Conservation (phyloP, 2,888 invertebrate species). For the Panopea generosa region DNA sequence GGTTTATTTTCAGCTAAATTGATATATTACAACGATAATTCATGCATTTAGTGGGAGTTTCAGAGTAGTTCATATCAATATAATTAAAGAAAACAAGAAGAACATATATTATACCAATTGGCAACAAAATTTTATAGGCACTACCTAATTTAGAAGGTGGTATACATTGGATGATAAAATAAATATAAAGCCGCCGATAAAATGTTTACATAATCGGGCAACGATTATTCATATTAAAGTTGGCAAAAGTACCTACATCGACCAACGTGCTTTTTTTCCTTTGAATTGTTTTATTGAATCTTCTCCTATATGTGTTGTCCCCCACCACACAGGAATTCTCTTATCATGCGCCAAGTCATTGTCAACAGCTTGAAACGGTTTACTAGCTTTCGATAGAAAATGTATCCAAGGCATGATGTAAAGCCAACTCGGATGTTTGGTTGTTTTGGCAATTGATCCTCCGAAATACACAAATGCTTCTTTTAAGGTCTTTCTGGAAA, state of each 20-base stretch:
- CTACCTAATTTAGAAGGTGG: no score
- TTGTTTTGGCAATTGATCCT: background rate
- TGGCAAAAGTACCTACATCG: slow-evolving; percentile 18
- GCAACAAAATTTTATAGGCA: no score
- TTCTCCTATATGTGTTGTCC: slow-evolving; percentile 12
- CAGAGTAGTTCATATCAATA: no score
- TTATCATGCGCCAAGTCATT: slow-evolving; percentile 25
- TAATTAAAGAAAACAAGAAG: no score
- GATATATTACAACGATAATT: no score
- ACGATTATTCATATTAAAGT: no score
- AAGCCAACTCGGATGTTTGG: slow-evolving; percentile 43
- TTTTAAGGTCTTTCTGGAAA: slow-evolving; percentile 5
- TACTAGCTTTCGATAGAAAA: slow-evolving; percentile 16
- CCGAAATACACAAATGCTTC: slow-evolving; percentile 12
- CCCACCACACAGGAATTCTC: slow-evolving; percentile 34
- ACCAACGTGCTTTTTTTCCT: slow-evolving; percentile 14
- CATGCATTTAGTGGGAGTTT: no score
- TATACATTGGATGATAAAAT: no score
- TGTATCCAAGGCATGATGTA: slow-evolving; percentile 48
- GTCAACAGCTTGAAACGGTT: slow-evolving; percentile 23
- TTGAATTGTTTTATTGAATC: slow-evolving; percentile 20
- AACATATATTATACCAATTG: no score
- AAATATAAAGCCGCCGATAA: no score
- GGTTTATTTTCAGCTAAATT: no score
- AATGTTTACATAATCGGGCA: no score